These are phyloP conservation scores for Manacus vitellinus DNA, from an alignment of 2,113 vertebrate genomes.

Conservation along the genomic window DNA sequence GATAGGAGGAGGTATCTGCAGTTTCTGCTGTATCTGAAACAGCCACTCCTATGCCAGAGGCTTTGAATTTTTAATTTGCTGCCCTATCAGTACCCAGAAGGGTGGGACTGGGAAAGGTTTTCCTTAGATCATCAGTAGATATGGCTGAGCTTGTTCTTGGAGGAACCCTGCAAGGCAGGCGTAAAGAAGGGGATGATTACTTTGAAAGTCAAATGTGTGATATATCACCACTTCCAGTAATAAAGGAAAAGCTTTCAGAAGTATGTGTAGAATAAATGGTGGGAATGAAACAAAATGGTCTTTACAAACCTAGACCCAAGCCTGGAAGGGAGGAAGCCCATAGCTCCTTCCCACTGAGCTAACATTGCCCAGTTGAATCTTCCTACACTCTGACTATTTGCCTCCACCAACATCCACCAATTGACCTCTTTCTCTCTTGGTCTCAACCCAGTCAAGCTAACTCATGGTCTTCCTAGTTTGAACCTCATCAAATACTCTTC, in stretches of 20 bases:
- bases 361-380: neutral
- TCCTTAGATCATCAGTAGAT: constrained; percentile 10
- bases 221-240: neutral
- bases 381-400: neutral
- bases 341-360: neutral
- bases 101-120: constrained; percentile 21
- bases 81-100: neutral
- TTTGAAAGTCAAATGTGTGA: neutral
- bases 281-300: neutral
- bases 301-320: neutral
- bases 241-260: neutral
- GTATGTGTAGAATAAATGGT: neutral
- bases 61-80: constrained; percentile 41
- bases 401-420: neutral
- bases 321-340: neutral
- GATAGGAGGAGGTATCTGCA: neutral
- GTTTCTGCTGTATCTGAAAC: neutral
- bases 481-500: neutral
- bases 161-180: constrained; percentile 6
- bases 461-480: neutral
- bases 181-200: neutral
- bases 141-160: neutral
- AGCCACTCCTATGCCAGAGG: neutral
- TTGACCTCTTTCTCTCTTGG: neutral
- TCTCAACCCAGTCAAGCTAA: neutral